Evolutionary conservation across 2,888 invertebrate genomes (phyloP).

Genomic region (Caenorhabditis macrosperma): DNA sequence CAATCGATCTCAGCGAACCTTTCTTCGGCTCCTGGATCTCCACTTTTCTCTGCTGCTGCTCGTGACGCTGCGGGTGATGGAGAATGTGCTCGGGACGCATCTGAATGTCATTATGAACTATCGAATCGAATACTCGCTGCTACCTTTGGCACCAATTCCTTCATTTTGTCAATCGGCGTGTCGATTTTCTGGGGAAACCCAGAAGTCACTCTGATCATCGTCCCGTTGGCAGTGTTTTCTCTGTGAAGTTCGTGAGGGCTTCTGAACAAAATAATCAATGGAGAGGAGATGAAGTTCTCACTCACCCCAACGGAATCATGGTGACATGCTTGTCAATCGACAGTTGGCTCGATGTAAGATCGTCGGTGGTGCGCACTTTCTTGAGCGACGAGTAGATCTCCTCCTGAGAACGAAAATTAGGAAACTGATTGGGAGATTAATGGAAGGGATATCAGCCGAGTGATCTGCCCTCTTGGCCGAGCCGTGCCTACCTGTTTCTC

Average conservation of each 20-base stretch:
- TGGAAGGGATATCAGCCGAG: background rate
- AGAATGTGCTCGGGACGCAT: slow-evolving; percentile 26
- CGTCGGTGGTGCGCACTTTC: slow-evolving; percentile 42
- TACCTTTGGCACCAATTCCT: slow-evolving; percentile 43
- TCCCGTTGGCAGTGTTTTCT: slow-evolving; percentile 38
- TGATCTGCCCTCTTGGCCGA: slow-evolving; percentile 1
- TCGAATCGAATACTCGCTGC: background rate
- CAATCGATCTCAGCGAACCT: slow-evolving; percentile 9
- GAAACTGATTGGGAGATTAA: too few relatives aligned
- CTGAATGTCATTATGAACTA: slow-evolving; percentile 2
- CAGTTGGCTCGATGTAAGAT: slow-evolving; percentile 34
- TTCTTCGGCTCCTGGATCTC: slow-evolving; percentile 45
- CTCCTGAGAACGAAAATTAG: slow-evolving; percentile 33
- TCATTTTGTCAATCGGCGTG: slow-evolving; percentile 7
- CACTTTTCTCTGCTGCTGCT: slow-evolving; percentile 7
- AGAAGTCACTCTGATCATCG: slow-evolving; percentile 44
- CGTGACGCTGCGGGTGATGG: background rate
- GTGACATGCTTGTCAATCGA: slow-evolving; percentile 46
- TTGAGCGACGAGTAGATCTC: slow-evolving; percentile 60
- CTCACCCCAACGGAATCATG: slow-evolving; percentile 57
- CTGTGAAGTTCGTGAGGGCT: slow-evolving; percentile 47
- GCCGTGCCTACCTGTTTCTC: slow-evolving; percentile 33
- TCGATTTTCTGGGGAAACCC: slow-evolving; percentile 32
- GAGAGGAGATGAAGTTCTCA: too few relatives aligned
- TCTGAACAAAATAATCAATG: too few relatives aligned